These are phyloP conservation scores for Burhinus oedicnemus DNA, from an alignment of 2,113 vertebrate genomes.

Conservation along the genomic window DNA sequence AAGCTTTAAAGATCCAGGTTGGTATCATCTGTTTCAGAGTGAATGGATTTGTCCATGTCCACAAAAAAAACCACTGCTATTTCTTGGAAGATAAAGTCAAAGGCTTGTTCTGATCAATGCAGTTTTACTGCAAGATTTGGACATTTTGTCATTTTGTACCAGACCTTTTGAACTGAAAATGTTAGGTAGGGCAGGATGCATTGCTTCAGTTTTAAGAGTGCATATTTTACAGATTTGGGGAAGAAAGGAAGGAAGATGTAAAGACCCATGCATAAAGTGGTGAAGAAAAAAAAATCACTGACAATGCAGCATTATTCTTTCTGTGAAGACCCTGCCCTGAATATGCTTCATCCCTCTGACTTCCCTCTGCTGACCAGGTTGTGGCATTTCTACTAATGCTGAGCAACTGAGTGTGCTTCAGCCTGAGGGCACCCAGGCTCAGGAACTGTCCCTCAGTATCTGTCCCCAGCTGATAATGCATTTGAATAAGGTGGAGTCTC, in stretches of 20 bases:
- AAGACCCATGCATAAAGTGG: neutral
- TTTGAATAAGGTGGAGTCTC: neutral
- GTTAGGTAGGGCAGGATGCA: neutral
- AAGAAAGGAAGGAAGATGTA: neutral
- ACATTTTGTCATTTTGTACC: neutral
- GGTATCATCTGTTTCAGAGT: neutral
- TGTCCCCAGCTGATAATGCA: neutral
- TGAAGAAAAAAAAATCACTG: neutral
- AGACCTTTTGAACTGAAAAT: neutral
- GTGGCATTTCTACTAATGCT: neutral
- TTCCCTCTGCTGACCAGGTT: neutral
- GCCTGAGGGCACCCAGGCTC: neutral
- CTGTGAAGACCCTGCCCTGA: neutral
- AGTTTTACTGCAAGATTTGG: neutral
- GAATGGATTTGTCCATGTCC: neutral
- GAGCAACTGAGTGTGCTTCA: neutral
- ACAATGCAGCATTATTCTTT: neutral
- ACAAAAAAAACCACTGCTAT: neutral
- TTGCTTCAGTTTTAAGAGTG: neutral
- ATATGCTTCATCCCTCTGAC: neutral
- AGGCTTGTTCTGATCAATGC: neutral
- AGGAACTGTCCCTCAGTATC: too few relatives aligned
- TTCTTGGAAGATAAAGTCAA: neutral
- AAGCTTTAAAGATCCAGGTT: neutral
- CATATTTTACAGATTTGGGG: neutral